phyloP scores from a whole-genome alignment of 1,140 invertebrate genomes.

The Diachasmimorpha longicaudata region DNA sequence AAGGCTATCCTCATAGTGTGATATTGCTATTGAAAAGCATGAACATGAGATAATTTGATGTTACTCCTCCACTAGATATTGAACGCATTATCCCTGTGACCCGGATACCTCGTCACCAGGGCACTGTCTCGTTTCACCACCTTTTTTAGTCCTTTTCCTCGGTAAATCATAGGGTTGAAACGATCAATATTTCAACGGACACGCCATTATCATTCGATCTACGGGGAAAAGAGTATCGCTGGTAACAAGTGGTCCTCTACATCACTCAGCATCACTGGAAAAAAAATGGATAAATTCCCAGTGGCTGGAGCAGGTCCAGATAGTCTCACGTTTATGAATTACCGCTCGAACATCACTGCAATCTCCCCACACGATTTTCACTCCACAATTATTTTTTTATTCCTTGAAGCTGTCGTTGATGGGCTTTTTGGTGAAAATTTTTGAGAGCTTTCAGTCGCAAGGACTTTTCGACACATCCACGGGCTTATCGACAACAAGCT shows the following conservation, averaged over 20 bases:
- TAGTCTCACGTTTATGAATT: neutral
- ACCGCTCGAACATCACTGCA: neutral
- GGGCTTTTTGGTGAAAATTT: too few relatives aligned
- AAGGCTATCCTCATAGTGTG: neutral
- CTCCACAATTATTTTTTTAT: too few relatives aligned
- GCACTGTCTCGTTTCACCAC: conserved; percentile 12
- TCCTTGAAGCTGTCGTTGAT: too few relatives aligned
- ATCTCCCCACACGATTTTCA: neutral
- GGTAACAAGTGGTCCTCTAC: neutral
- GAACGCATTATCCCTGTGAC: conserved; percentile 23
- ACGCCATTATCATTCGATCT: conserved; percentile 18
- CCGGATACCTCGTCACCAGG: conserved; percentile 24
- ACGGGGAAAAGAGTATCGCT: neutral
- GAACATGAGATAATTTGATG: neutral
- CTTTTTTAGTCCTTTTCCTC: neutral
- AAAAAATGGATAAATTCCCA: neutral
- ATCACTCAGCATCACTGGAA: neutral
- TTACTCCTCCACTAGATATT: conserved; percentile 2
- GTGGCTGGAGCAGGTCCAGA: neutral
- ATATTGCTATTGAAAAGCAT: neutral
- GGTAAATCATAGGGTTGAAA: neutral
- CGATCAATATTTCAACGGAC: conserved; percentile 29
- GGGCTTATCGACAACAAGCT: neutral
- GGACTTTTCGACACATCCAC: too few relatives aligned
- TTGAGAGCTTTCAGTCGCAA: too few relatives aligned